These are phyloP conservation scores for Phocides pigmalion DNA, from an alignment of 1,140 invertebrate genomes.

Conservation along the genomic window DNA sequence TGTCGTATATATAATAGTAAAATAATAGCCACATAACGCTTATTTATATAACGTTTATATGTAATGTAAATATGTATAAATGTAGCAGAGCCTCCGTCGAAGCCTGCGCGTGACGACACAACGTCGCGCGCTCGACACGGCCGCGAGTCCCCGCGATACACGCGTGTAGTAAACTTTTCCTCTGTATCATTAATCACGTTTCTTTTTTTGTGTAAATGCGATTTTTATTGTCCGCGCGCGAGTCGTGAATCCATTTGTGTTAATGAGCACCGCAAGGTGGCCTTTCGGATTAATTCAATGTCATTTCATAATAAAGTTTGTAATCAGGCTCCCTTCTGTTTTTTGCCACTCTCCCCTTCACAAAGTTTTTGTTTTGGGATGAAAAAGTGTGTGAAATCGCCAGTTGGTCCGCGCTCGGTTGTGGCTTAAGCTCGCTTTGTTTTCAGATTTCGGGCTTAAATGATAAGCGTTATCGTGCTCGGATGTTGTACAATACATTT, in stretches of 20 bases:
- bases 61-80: no score
- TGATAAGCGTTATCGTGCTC: neutral
- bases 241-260: constrained; percentile 73
- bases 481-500: constrained; percentile 14
- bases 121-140: no score
- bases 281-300: constrained; percentile 72
- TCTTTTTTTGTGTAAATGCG: constrained; percentile 75
- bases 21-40: no score
- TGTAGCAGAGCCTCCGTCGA: no score
- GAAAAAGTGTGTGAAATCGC: constrained; percentile 49
- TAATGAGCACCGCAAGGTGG: constrained; percentile 77
- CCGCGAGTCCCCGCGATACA: constrained; percentile 25
- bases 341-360: constrained; percentile 46
- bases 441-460: neutral
- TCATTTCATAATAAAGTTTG: constrained; percentile 66
- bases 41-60: no score
- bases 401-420: constrained; percentile 38
- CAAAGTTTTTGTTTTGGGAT: constrained; percentile 35
- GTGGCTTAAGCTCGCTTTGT: constrained; percentile 20
- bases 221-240: constrained; percentile 75
- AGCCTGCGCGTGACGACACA: no score
- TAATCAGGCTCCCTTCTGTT: constrained; percentile 52
- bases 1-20: no score
- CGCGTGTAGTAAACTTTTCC: constrained; percentile 47
- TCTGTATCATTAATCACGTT: constrained; percentile 74